Conservation (phyloP, 2,888 invertebrate species). For the Junonia oenone region DNA sequence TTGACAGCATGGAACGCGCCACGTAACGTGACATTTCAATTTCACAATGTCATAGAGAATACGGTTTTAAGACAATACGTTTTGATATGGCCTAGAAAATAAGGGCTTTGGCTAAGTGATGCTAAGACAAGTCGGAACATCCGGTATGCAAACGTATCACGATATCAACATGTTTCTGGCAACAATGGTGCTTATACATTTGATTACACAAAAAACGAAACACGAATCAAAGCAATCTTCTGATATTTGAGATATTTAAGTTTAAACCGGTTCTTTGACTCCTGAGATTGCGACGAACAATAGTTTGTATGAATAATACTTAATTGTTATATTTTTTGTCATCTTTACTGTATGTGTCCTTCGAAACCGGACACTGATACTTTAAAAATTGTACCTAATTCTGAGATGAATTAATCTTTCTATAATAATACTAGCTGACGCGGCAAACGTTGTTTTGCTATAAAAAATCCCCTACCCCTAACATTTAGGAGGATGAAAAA, state of each 20-base stretch:
- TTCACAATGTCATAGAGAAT: no score
- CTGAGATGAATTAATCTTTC: background rate
- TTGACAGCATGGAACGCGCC: no score
- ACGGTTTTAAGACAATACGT: no score
- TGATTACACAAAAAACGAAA: conserved; percentile 23
- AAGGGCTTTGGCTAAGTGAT: no score
- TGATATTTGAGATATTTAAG: conserved; percentile 19
- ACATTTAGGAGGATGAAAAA: no score
- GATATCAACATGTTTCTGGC: conserved; percentile 36
- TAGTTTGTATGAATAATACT: conserved; percentile 6
- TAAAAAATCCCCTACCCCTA: no score
- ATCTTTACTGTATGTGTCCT: background rate
- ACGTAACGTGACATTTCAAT: no score
- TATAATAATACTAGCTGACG: background rate
- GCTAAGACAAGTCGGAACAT: conserved; percentile 13
- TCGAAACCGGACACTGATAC: background rate
- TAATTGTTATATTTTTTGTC: background rate
- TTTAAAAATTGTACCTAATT: background rate
- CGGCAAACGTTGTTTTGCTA: no score
- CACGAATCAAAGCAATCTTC: conserved; percentile 8
- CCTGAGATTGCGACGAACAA: background rate
- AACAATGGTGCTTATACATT: conserved; percentile 37
- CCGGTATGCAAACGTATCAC: conserved; percentile 18
- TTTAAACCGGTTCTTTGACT: conserved; percentile 6
- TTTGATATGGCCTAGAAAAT: no score